Conservation (phyloP, 2,113 vertebrate genomes). For the Nicator chloris region DNA sequence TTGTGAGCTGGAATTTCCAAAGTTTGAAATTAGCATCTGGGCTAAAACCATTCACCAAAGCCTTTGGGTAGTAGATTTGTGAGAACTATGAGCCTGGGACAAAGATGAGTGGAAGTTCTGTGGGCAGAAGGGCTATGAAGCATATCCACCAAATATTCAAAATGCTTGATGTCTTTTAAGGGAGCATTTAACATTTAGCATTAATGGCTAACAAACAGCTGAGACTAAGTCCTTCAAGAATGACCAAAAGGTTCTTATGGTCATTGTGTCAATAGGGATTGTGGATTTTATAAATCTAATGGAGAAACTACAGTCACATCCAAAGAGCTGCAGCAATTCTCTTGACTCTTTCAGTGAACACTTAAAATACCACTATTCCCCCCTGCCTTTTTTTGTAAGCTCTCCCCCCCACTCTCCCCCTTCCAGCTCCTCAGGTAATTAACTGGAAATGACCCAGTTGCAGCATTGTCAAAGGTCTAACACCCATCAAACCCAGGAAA, state of each 20-base stretch:
- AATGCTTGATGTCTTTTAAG: neutral
- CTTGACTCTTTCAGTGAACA: neutral
- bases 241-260: neutral
- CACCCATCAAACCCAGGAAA: constrained; percentile 44
- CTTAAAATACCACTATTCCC: neutral
- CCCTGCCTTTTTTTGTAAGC: neutral
- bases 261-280: neutral
- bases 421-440: constrained; percentile 24
- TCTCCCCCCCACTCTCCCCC: neutral
- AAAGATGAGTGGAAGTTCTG: neutral
- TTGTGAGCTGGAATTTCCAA: constrained; percentile 57
- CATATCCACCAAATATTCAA: neutral
- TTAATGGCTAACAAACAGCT: neutral
- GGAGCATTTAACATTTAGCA: neutral
- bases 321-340: neutral
- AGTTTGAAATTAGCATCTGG: constrained; percentile 21
- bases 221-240: neutral
- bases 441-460: constrained; percentile 33
- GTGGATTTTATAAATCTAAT: neutral
- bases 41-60: constrained; percentile 9
- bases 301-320: neutral
- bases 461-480: constrained; percentile 25
- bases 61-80: neutral
- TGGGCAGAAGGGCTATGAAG: neutral
- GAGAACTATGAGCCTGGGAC: neutral